Percentiles rank a stretch among this genome's conserved stretches.
phyloP scores from a whole-genome alignment of 2,888 invertebrate species.

The Lasioglossum marginatum region DNA sequence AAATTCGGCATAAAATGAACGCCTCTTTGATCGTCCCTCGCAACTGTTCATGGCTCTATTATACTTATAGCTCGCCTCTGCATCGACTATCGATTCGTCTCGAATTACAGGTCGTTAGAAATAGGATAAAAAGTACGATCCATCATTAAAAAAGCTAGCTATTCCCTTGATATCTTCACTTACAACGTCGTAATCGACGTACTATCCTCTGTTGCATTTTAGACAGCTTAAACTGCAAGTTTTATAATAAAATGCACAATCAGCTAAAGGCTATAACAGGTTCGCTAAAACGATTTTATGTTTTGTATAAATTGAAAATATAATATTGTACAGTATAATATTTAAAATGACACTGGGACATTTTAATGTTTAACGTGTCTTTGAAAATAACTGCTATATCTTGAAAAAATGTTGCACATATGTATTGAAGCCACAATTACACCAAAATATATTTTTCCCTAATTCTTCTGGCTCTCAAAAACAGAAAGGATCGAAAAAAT shows the following conservation, averaged over 20 bases:
- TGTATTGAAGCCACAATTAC: background rate
- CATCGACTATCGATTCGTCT: constrained; percentile 2
- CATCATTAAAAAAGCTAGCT: background rate
- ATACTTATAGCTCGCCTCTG: background rate
- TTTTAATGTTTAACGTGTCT: too few relatives aligned
- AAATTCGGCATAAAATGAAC: background rate
- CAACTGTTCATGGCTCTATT: background rate
- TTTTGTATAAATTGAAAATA: too few relatives aligned
- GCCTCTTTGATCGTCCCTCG: background rate
- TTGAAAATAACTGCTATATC: too few relatives aligned
- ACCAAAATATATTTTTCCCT: background rate
- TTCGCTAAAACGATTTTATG: background rate
- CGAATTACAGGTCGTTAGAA: background rate
- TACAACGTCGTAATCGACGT: background rate
- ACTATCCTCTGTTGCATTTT: background rate
- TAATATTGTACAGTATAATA: too few relatives aligned
- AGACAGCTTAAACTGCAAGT: background rate
- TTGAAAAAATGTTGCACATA: too few relatives aligned
- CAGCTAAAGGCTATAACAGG: background rate
- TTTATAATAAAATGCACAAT: background rate
- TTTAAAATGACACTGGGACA: too few relatives aligned
- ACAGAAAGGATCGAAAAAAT: background rate
- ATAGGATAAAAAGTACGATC: background rate
- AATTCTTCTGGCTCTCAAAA: background rate
- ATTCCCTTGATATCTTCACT: background rate